Percentiles rank a stretch among this genome's conserved stretches.
These are phyloP conservation scores for Sthenelais limicola DNA, from an alignment of 2,888 invertebrate species.

Conservation along the genomic window DNA sequence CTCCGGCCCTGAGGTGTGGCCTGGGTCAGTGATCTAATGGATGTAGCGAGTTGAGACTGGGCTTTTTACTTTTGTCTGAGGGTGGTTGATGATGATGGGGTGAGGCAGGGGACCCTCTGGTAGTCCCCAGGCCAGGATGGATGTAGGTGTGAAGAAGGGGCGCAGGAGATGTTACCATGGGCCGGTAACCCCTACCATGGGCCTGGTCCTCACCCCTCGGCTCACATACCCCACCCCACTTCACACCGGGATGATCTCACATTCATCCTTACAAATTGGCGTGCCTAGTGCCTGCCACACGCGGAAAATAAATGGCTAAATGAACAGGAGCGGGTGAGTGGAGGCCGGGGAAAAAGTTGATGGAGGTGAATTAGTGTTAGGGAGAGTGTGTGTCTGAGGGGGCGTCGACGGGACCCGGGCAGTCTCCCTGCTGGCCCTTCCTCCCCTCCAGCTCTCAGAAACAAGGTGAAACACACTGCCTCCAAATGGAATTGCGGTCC, in stretches of 20 bases:
- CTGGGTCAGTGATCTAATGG: slow-evolving; percentile 34
- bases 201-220: slow-evolving; percentile 9
- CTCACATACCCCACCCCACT: slow-evolving; percentile 18
- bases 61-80: slow-evolving; percentile 34
- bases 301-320: slow-evolving; percentile 36
- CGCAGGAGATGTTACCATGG: neutral
- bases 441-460: neutral
- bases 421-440: neutral
- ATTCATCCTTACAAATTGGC: slow-evolving; percentile 37
- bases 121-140: slow-evolving; percentile 13
- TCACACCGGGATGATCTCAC: slow-evolving; percentile 1
- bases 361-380: slow-evolving; percentile 35
- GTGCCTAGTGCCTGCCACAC: slow-evolving; percentile 29
- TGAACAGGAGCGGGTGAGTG: slow-evolving; percentile 19
- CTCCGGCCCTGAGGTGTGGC: slow-evolving; percentile 7
- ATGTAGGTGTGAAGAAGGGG: slow-evolving; percentile 18
- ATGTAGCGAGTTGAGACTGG: too few species aligned
- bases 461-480: slow-evolving; percentile 30
- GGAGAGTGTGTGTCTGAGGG: slow-evolving; percentile 3
- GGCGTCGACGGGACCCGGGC: neutral
- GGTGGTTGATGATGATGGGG: slow-evolving; percentile 38
- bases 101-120: slow-evolving; percentile 22
- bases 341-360: slow-evolving; percentile 23
- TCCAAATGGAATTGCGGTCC: slow-evolving; percentile 36
- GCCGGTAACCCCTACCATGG: neutral